Evolutionary conservation across 1,140 invertebrate species (phyloP).

Genomic region (Lamellibrachia luymesi): DNA sequence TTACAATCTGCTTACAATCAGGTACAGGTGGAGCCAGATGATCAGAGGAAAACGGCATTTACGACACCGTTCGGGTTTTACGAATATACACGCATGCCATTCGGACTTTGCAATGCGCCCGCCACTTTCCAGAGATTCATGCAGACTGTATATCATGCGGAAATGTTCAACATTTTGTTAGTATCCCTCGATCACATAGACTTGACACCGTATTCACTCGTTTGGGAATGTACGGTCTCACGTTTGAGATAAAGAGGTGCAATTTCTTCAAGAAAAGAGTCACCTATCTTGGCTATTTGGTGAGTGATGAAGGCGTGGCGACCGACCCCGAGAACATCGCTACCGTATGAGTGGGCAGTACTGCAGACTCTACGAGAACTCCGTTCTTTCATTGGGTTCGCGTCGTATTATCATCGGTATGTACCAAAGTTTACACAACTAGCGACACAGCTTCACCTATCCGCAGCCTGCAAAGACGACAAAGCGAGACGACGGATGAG

Average conservation of each 20-base stretch:
- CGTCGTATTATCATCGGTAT: not conserved
- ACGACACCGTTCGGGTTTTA: no score
- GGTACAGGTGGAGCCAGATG: no score
- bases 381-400: conserved; percentile 1
- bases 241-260: conserved; percentile 56
- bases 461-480: not conserved
- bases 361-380: not conserved
- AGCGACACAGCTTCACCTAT: not conserved
- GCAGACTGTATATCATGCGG: no score
- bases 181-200: no score
- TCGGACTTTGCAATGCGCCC: no score
- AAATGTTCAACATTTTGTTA: no score
- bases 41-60: no score
- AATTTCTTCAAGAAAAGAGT: conserved; percentile 33
- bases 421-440: conserved; percentile 15
- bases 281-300: conserved; percentile 50
- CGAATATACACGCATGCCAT: no score
- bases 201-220: conserved; percentile 41
- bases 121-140: no score
- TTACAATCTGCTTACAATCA: no score
- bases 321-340: not conserved
- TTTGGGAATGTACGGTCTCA: conserved; percentile 51
- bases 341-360: conserved; percentile 23
- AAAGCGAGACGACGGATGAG: no score
- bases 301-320: conserved; percentile 25